Conservation (phyloP, 2,888 invertebrate genomes). For the Phortica okadai region DNA sequence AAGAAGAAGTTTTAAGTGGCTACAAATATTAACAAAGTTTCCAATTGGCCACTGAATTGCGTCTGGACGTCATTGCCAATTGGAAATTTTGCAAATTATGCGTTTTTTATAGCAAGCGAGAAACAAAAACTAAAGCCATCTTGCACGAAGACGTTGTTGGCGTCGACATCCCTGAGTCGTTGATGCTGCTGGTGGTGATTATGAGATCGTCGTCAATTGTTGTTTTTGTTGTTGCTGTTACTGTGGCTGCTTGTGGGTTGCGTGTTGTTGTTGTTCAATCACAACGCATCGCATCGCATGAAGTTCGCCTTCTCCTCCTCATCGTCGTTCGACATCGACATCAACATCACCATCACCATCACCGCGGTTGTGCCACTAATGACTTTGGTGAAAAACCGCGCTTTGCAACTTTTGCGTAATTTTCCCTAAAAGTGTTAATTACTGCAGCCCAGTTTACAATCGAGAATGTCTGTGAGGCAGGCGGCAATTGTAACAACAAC, state of each 20-base stretch:
- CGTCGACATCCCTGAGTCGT: no score
- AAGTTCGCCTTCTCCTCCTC: no score
- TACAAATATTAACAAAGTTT: conserved; percentile 10
- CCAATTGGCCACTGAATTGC: background rate
- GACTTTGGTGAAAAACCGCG: conserved; percentile 22
- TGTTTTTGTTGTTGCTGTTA: background rate
- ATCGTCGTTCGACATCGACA: no score
- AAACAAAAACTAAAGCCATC: background rate
- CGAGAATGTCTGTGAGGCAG: background rate
- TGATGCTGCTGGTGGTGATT: no score
- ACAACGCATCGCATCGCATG: no score
- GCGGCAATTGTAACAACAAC: no score
- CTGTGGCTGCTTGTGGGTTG: background rate
- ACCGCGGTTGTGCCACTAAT: conserved; percentile 15
- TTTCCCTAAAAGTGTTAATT: conserved; percentile 55
- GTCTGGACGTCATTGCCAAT: conserved; percentile 1
- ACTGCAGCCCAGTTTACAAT: conserved; percentile 37
- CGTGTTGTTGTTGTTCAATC: no score
- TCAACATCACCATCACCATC: no score
- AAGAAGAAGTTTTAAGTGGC: conserved; percentile 1
- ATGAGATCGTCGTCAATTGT: background rate
- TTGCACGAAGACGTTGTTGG: no score
- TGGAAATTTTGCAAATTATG: conserved; percentile 15
- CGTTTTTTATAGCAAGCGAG: conserved; percentile 1
- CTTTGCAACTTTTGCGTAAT: conserved; percentile 38